Percentiles rank a stretch among this genome's conserved stretches.
phyloP scores from a whole-genome alignment of 2,113 vertebrate genomes.

The Trichechus manatus region DNA sequence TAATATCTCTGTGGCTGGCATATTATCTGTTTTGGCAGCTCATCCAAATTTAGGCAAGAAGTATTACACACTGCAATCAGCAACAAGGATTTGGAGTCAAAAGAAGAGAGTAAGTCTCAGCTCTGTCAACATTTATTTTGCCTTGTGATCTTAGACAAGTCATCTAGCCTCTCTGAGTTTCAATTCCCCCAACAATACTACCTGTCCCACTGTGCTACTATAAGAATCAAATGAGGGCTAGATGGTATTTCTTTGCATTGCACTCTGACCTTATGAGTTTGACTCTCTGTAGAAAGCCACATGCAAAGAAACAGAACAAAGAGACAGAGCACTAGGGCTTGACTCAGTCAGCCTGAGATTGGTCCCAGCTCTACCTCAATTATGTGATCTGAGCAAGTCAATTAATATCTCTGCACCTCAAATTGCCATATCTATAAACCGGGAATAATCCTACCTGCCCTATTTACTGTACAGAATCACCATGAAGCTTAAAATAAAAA shows the following conservation, averaged over 20 bases:
- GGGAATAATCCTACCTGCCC: neutral
- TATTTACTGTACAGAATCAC: slow-evolving; percentile 31
- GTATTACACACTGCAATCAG: neutral
- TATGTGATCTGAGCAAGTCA: slow-evolving; percentile 3
- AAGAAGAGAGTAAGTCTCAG: slow-evolving; percentile 16
- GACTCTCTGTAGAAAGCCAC: neutral
- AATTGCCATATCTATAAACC: neutral
- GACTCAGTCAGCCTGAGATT: slow-evolving; percentile 1
- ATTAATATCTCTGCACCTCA: slow-evolving; percentile 44
- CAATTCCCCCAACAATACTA: slow-evolving; percentile 49
- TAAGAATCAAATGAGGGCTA: slow-evolving; percentile 37
- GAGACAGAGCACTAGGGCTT: neutral
- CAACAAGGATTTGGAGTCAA: slow-evolving; percentile 17
- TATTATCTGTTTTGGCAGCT: slow-evolving; percentile 40
- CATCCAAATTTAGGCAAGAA: slow-evolving; percentile 17
- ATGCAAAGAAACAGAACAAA: neutral
- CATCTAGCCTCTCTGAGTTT: slow-evolving; percentile 47
- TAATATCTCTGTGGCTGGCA: neutral
- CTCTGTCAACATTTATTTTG: slow-evolving; percentile 36
- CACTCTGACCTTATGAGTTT: slow-evolving; percentile 30
- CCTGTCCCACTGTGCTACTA: neutral
- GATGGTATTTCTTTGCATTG: neutral
- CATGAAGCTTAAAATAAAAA: slow-evolving; percentile 23
- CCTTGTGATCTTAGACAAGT: slow-evolving; percentile 56
- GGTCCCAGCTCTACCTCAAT: neutral